Evolutionary conservation across 2,113 vertebrate species (phyloP).

Genomic region (human (Homo sapiens)): GRCh38 chr3:139756001-139756500

Average conservation of each 20-base stretch:
- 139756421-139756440: background rate
- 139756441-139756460: background rate
- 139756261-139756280: background rate
- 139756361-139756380: background rate
- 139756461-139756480: background rate
- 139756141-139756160: too few species aligned
- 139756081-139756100: too few species aligned
- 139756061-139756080: too few species aligned
- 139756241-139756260: accelerated
- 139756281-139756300: background rate
- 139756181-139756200: too few species aligned
- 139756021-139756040: too few species aligned
- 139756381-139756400: background rate
- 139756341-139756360: background rate
- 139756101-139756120: too few species aligned
- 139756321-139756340: background rate
- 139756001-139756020: too few species aligned
- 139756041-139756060: too few species aligned
- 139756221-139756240: background rate
- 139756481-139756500: background rate
- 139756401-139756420: too few species aligned
- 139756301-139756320: background rate
- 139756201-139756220: too few species aligned
- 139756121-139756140: too few species aligned
- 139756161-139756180: too few species aligned